Evolutionary conservation across 1,140 invertebrate species (phyloP).

Genomic region (Brachionus sp.): DNA sequence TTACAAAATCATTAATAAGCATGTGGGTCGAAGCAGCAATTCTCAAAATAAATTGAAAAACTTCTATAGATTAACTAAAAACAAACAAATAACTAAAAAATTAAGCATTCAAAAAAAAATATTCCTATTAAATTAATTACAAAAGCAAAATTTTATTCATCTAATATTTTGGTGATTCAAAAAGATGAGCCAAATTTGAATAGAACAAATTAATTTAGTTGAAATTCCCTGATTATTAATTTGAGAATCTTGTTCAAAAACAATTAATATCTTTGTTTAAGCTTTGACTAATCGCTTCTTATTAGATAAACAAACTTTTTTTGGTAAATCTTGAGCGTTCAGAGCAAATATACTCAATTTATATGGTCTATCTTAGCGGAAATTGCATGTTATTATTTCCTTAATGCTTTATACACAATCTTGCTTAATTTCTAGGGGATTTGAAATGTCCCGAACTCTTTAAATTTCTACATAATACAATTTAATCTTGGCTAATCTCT

Average conservation of each 20-base stretch:
- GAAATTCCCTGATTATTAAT: neutral
- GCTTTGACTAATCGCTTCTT: neutral
- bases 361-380: neutral
- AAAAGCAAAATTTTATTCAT: neutral
- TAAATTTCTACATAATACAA: constrained; percentile 35
- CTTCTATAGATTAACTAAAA: too few species aligned
- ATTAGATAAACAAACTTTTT: constrained; percentile 2
- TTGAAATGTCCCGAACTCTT: constrained; percentile 4
- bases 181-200: neutral
- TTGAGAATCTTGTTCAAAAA: neutral
- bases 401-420: neutral
- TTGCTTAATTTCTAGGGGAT: constrained; percentile 11
- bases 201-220: neutral
- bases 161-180: neutral
- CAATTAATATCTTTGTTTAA: neutral
- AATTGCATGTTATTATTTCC: constrained; percentile 28
- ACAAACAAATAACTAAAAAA: neutral
- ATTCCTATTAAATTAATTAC: neutral
- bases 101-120: neutral
- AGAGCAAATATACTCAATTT: neutral
- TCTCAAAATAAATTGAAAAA: too few species aligned
- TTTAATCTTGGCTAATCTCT: constrained; percentile 35
- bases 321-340: neutral
- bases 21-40: too few species aligned
- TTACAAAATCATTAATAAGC: too few species aligned